These are phyloP conservation scores for Neolamprologus falcicula DNA, from an alignment of 2,113 vertebrate genomes.

Conservation along the genomic window DNA sequence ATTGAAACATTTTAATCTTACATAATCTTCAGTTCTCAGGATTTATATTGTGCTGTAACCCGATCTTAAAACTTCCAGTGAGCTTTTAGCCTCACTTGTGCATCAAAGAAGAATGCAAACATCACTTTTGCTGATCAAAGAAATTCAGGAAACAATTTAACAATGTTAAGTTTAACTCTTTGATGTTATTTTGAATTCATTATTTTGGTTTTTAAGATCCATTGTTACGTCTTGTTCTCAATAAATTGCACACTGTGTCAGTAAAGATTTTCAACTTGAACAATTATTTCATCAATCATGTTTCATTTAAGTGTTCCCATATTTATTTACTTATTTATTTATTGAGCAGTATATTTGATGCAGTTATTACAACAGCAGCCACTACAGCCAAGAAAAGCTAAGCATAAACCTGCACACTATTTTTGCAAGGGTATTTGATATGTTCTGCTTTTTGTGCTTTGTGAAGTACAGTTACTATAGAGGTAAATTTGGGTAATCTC, in stretches of 20 bases:
- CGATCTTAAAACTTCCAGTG: rapidly evolving
- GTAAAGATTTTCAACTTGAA: background rate
- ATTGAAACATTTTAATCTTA: background rate
- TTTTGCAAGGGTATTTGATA: background rate
- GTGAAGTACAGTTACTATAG: background rate
- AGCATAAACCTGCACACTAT: rapidly evolving
- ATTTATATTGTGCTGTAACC: background rate
- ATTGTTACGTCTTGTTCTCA: background rate
- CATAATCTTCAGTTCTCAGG: background rate
- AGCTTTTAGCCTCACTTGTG: background rate
- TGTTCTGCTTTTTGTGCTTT: rapidly evolving
- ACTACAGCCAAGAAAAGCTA: rapidly evolving
- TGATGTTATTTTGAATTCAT: background rate
- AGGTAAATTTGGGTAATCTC: background rate
- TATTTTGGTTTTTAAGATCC: background rate
- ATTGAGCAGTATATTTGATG: background rate
- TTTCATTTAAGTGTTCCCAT: background rate
- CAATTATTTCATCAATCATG: background rate
- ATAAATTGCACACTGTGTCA: background rate
- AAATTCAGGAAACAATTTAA: background rate
- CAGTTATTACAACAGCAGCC: background rate
- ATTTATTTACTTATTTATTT: rapidly evolving
- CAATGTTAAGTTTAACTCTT: background rate
- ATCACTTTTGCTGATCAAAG: background rate
- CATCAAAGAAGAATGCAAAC: background rate